Base-by-base conservation (phyloP, 2,797 vertebrate species). In the Siniperca obscura region DNA sequence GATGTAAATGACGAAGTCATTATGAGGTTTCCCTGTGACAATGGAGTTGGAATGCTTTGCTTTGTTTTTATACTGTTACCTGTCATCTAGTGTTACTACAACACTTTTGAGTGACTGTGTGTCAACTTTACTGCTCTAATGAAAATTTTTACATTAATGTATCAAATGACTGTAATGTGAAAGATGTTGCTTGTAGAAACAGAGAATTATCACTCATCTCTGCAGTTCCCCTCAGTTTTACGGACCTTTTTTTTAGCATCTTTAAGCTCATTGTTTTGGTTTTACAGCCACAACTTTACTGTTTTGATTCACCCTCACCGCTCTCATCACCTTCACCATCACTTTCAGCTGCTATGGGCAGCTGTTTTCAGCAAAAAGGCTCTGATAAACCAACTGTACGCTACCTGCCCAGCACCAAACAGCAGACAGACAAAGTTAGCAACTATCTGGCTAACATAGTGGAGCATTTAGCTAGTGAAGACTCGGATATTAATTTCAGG, bases 1-100 rank as follows among this genome's bases (percentile, higher is more conserved):
- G 25, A 25, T 81, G 22, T 71, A 67, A 84, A 61, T 44, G 59
- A 75, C 72, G 52, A 74, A 62, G 80, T 73, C 70, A 59, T 30
- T 46, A 34, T 67, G 53, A 66, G 16, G 59, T 55, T 76, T 78
- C 21, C 53, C 22, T 3, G 2, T 42, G 21, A 34, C 42, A 27
- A 22, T 13, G 12, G 56, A 56, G 21, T 70, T 66, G 59, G 12
- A 36, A 34, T 5, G 1, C 57, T 59, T 65, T 55, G 25, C 40
- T 74, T 36, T 62, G 30, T 46, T 60, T 55, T 19, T 5, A 34
- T 36, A 21, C 19, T 36, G 16, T 64, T 44, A 55, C 3, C 59
- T 50, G 30, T 38, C 10, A 60, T 68, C n/a, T 25, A 10, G 14
- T 22, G 34, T 9, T 59, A 8, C 30, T 59, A 8, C 21, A 36